Evolutionary conservation across 2,888 invertebrate species (phyloP), one percentile per base, ranked within the genome.

Genomic region (Scrobipalpa costella): DNA sequence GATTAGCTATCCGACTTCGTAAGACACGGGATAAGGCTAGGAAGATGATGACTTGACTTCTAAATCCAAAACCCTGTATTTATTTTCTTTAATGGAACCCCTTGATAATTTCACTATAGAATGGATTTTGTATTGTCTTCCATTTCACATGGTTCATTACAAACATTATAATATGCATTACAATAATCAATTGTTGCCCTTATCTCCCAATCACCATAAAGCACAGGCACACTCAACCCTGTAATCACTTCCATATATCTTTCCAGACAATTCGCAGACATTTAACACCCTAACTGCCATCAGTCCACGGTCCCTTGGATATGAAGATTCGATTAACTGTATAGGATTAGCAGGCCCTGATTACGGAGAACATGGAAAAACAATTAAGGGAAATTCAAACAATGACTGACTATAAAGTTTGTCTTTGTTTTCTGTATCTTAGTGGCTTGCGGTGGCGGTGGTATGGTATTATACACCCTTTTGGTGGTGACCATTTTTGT

Each of bases 301-400:
- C 27, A 55, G 27, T 13, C 55, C 27, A n/a, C n/a, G 21, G 55
- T 33, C 70, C 74, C 78, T 71, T 75, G 74, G 77, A 79, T 84
- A 84, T 84, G 79, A 83, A 86, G 82, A 89, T 89, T 89, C 84
- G 87, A 89, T 90, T 88, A 86, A 84, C 49, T 49, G 77, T 75
- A 72, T 73, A 74, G 73, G 87, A 86, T 88, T 84, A 86, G 77
- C 69, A 73, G 74, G 79, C 82, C 84, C 86, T 74, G 85, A 84
- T 86, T 81, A 84, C 80, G 79, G 73, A 77, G 79, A 83, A 89
- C 89, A 90, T 81, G 88, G 90, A 89, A 90, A 90, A 90, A 90
- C 90, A 90, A 90, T 90, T 89, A 89, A 81, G 80, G 83, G 81
- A 85, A 84, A 85, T 83, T 80, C 82, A 81, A 84, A 88, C 88